Evolutionary conservation across 2,888 invertebrate genomes (phyloP).

Genomic region (Anoncus sp.): DNA sequence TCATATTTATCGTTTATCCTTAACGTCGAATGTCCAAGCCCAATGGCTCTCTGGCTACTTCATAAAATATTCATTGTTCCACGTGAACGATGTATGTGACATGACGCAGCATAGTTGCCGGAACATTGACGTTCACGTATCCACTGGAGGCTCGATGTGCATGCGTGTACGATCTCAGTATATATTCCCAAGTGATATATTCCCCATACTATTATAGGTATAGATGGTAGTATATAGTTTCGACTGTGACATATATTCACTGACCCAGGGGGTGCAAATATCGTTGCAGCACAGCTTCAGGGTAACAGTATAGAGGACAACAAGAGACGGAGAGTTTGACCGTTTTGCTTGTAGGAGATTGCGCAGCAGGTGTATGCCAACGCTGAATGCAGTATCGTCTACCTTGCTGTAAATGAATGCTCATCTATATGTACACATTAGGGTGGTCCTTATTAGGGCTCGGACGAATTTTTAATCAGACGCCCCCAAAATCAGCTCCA

Average conservation of each 20-base stretch:
- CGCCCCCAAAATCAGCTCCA: too few species aligned
- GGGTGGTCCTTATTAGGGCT: too few species aligned
- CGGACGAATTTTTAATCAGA: too few species aligned
- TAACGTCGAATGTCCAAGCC: background rate
- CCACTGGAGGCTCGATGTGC: slow-evolving; percentile 22
- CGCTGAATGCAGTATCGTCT: slow-evolving; percentile 20
- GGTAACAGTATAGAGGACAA: slow-evolving; percentile 22
- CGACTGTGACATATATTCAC: slow-evolving; percentile 37
- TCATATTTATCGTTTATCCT: background rate
- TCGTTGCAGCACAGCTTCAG: slow-evolving; percentile 11
- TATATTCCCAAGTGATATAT: slow-evolving; percentile 42
- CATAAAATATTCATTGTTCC: slow-evolving; percentile 24
- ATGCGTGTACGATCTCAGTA: slow-evolving; percentile 36
- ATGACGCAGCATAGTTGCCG: slow-evolving; percentile 3
- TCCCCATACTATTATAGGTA: slow-evolving; percentile 7
- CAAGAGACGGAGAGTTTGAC: slow-evolving; percentile 30
- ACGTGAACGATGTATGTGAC: background rate
- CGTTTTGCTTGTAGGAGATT: slow-evolving; percentile 41
- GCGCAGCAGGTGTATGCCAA: slow-evolving; percentile 41
- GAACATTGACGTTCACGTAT: slow-evolving; percentile 10
- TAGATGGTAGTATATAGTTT: background rate
- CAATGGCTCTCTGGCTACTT: background rate
- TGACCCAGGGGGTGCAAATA: slow-evolving; percentile 46
- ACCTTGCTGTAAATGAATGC: slow-evolving; percentile 30
- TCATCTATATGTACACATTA: background rate